Conservation (phyloP, 2,888 invertebrate species). For the Apodemia duryi region DNA sequence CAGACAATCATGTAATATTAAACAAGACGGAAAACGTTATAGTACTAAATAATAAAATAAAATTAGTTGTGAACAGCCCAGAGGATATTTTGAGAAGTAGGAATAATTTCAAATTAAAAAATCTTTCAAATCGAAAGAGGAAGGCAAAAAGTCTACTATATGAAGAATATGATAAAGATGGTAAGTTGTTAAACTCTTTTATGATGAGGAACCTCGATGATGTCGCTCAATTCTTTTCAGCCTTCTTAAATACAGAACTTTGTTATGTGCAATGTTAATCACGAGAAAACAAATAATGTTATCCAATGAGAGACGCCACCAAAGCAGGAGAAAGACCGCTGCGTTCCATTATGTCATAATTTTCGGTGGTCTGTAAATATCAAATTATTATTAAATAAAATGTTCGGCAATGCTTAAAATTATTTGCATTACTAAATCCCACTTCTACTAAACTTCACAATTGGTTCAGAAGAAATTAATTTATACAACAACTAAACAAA, state of each 20-base stretch:
- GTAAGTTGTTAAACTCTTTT: constrained; percentile 34
- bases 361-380: not conserved
- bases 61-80: constrained; percentile 38
- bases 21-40: not conserved
- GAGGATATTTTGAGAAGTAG: constrained; percentile 19
- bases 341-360: not conserved
- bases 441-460: too few species aligned
- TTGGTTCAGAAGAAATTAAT: too few species aligned
- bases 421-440: too few species aligned
- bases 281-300: constrained; percentile 18
- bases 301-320: constrained; percentile 48
- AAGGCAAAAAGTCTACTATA: constrained; percentile 41
- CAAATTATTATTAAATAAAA: not conserved
- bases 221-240: constrained; percentile 46
- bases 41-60: constrained; percentile 29
- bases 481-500: too few species aligned
- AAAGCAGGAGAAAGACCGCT: not conserved
- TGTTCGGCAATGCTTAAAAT: too few species aligned
- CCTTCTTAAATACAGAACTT: constrained; percentile 42
- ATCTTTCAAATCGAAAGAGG: not conserved
- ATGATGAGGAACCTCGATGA: constrained; percentile 47
- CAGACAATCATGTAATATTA: not conserved
- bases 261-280: constrained; percentile 39
- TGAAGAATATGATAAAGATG: constrained; percentile 42
- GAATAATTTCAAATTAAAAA: not conserved